Percentiles rank a stretch among this genome's conserved stretches.
Evolutionary conservation across 2,888 invertebrate genomes (phyloP).

Genomic region (Pelosia muscerda): DNA sequence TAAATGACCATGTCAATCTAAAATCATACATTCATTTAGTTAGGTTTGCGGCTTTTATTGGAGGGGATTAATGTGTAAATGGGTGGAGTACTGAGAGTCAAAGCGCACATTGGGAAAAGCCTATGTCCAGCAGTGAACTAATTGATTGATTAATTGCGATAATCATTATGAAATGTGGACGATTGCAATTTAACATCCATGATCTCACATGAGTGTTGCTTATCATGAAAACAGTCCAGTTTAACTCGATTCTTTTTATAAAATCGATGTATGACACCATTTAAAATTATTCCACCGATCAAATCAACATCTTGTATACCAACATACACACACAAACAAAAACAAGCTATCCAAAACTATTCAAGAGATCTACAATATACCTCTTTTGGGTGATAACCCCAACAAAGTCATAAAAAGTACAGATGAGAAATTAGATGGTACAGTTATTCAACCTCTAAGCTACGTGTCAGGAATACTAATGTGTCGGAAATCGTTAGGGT

Average conservation of each 20-base stretch:
- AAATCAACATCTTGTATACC: background rate
- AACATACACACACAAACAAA: background rate
- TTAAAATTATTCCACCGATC: background rate
- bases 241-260: background rate
- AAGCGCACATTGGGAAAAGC: too few relatives aligned
- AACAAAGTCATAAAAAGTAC: constrained; percentile 15
- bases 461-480: constrained; percentile 45
- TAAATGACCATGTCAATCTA: too few relatives aligned
- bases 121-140: too few relatives aligned
- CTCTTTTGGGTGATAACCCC: constrained; percentile 3
- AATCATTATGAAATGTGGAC: too few relatives aligned
- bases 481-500: constrained; percentile 43
- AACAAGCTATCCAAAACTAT: background rate
- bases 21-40: too few relatives aligned
- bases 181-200: too few relatives aligned
- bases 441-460: constrained; percentile 36
- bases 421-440: constrained; percentile 29
- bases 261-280: background rate
- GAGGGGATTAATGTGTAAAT: too few relatives aligned
- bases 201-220: too few relatives aligned
- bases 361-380: background rate
- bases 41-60: too few relatives aligned
- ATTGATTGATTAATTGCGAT: too few relatives aligned
- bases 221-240: too few relatives aligned
- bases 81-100: too few relatives aligned